phyloP scores from a whole-genome alignment of 2,113 vertebrate species.

The Antechinus flavipes region DNA sequence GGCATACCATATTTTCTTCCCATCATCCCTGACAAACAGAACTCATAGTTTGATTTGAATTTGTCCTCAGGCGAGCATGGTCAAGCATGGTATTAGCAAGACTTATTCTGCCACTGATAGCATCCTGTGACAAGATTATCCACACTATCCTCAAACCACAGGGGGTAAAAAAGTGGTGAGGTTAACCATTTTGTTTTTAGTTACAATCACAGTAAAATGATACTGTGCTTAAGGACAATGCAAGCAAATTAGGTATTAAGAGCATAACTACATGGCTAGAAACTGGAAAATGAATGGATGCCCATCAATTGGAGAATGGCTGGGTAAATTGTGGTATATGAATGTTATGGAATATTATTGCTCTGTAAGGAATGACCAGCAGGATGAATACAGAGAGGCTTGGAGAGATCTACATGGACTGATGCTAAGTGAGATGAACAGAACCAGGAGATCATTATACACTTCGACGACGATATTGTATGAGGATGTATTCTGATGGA shows the following conservation, averaged over 20 bases:
- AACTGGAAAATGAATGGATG: too few relatives aligned
- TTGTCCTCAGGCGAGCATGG: neutral
- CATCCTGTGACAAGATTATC: neutral
- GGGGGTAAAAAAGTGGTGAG: neutral
- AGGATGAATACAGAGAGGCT: too few relatives aligned
- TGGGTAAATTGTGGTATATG: too few relatives aligned
- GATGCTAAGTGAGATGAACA: too few relatives aligned
- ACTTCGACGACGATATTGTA: too few relatives aligned
- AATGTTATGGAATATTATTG: too few relatives aligned
- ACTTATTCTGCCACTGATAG: neutral
- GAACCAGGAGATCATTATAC: too few relatives aligned
- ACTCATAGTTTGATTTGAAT: slow-evolving; percentile 20
- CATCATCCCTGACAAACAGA: neutral
- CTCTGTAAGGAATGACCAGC: too few relatives aligned
- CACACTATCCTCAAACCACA: neutral
- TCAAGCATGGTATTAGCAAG: neutral
- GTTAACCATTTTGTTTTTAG: neutral
- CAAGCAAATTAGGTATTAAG: neutral
- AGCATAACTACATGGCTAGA: neutral
- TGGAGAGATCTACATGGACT: too few relatives aligned
- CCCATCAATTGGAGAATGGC: too few relatives aligned
- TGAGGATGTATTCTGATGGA: too few relatives aligned
- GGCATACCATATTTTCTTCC: neutral
- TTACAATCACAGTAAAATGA: neutral
- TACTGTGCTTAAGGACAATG: neutral